Percentiles rank a stretch among this genome's conserved stretches.
Evolutionary conservation across 1,140 invertebrate genomes (phyloP).

Genomic region (Tetramorium parvispinum): DNA sequence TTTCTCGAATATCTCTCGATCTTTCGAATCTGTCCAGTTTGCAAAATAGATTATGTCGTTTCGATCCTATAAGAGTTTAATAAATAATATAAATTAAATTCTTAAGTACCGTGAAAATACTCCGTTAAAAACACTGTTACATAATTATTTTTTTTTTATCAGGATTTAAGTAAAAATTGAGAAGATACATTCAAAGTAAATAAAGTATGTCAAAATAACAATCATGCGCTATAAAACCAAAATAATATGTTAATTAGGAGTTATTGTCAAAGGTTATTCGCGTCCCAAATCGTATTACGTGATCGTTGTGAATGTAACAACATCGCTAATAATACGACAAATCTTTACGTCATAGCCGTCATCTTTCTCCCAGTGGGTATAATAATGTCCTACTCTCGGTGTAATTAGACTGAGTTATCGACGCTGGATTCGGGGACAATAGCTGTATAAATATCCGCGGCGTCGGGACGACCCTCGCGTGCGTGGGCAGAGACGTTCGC

Average conservation of each 20-base stretch:
- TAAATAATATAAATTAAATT: not conserved
- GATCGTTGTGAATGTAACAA: not conserved
- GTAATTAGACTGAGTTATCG: conserved; percentile 83
- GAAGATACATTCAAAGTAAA: not conserved
- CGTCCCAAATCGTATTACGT: not conserved
- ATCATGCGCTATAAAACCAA: not conserved
- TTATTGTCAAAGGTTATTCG: not conserved
- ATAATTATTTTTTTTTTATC: not conserved
- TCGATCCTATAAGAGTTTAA: not conserved
- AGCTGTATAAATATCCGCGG: conserved; percentile 81
- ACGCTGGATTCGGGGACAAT: conserved; percentile 80
- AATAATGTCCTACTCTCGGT: conserved; percentile 48
- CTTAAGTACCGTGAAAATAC: no score
- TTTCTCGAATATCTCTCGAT: not conserved
- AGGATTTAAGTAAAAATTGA: not conserved
- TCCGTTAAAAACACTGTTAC: not conserved
- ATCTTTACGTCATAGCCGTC: conserved; percentile 2
- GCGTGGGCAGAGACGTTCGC: conserved; percentile 76
- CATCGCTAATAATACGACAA: conserved; percentile 24
- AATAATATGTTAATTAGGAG: not conserved
- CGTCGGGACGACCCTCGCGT: conserved; percentile 65
- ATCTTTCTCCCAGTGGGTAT: conserved; percentile 7
- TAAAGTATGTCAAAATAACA: not conserved
- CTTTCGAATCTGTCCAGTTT: not conserved
- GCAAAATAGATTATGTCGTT: not conserved